phyloP scores from a whole-genome alignment of 2,797 vertebrate species.

The Tangara arthus region DNA sequence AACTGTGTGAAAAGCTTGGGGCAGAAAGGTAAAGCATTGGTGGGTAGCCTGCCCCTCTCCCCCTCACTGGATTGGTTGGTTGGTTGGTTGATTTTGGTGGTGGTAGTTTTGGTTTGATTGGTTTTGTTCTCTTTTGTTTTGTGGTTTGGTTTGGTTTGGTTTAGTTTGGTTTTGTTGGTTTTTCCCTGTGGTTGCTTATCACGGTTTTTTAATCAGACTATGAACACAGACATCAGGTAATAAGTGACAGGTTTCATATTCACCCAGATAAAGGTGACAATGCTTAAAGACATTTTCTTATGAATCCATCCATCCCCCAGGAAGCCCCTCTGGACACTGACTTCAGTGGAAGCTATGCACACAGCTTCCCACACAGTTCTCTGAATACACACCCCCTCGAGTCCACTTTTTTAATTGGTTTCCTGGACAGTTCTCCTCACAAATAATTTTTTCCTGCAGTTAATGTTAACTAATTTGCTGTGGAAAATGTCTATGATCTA shows the following conservation, averaged over 20 bases:
- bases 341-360: constrained; percentile 26
- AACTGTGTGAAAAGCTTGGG: background rate
- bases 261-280: background rate
- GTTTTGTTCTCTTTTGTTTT: background rate
- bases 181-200: background rate
- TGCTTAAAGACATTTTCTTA: background rate
- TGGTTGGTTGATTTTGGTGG: background rate
- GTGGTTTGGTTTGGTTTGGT: background rate
- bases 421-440: constrained; percentile 32
- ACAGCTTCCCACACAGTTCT: constrained; percentile 26
- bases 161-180: background rate
- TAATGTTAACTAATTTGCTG: constrained; percentile 45
- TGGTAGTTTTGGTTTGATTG: background rate
- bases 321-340: background rate
- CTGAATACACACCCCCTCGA: background rate
- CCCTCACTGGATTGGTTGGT: background rate
- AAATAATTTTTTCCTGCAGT: constrained; percentile 60
- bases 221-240: background rate
- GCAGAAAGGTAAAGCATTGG: background rate
- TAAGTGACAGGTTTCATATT: background rate
- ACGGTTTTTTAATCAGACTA: background rate
- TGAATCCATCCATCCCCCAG: background rate
- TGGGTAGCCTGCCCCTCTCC: accelerated
- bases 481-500: constrained; percentile 58
- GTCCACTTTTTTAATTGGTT: constrained; percentile 19